Evolutionary conservation across 2,797 vertebrate species (phyloP), one percentile per base, ranked within the genome.

Genomic region (Masticophis lateralis): DNA sequence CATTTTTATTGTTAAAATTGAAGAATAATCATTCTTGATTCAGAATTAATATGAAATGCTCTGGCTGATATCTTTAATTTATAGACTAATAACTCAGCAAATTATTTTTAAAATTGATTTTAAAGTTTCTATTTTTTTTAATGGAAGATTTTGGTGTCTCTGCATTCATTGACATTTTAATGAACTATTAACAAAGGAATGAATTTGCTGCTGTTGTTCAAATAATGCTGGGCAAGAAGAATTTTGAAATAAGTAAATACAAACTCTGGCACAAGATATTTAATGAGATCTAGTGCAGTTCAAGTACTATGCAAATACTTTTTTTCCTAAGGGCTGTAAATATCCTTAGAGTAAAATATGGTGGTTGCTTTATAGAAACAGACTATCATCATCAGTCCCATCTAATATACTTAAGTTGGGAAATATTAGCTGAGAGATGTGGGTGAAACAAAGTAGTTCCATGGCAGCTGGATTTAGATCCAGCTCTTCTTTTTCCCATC

Each of bases 111-210:
- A 89, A 37, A 89, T 91, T 0, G 59, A 88, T 86, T 11, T 92
- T 88, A 91, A 88, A 92, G 56, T 13, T 87, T 1, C 0, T 18
- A 60, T 93, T n/a, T 55, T 93, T 18, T 91, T 93, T 47, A 22
- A 22, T 83, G 20, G 93, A 95, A 96, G 92, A 92, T 89, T 25
- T 57, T 37, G 0, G 16, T 43, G 0, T 88, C 86, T 93, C n/a
- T 89, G 91, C 32, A 88, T 94, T 92, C 86, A 56, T 96, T 79
- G 97, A 95, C 95, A 97, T 95, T 88, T 56, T 96, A 96, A 96
- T 96, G 89, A 96, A 96, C 95, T 96, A 55, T 57, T 93, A 92
- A 95, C 25, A 51, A 69, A 94, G 32, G 60, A 95, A 69, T 69
- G 43, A 88, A n/a, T 90, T 94, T 87, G 53, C 89, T 32, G 2